Base-by-base conservation (phyloP, 2,888 invertebrate species). In the Oxytorus armatus region DNA sequence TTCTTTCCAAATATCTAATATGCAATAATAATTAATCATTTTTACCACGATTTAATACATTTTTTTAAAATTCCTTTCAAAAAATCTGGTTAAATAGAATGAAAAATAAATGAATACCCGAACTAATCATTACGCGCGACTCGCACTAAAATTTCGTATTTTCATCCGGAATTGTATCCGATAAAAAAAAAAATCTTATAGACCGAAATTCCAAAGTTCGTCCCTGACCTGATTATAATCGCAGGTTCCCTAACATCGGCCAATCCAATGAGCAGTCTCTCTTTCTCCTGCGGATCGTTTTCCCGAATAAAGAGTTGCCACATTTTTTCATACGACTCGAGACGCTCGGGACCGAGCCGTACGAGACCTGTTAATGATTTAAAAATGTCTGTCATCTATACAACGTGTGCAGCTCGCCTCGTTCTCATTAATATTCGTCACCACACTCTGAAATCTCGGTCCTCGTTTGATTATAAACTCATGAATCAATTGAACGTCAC, bases 241-340 rank as follows among this genome's bases (percentile, higher is more conserved):
- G 61, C 59, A 14, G 79, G 77, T 57, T 86, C 82, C 68, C 72
- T 81, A 25, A 82, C 70, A 25, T 77, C 69, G 11, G 86, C 78
- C 79, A 86, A 68, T 2, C 83, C 86, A 16, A 82, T 66, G 39
- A 86, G 79, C 49, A 86, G 51, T 3, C 85, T 82, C 44, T 86
- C 86, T 53, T 76, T 85, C 63, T 86, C 86, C 63, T 86, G 85
- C 0, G 73, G 79, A 69, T 86, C 83, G 21, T 23, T 80, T 73
- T 85, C 82, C 23, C 14, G 47, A 68, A 76, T n/a, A 25, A 83
- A 81, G 2, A 79, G 49, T 49, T 33, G 53, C 83, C 82, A 84
- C 82, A 86, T 84, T 59, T 74, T 78, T 51, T 85, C 82, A 47
- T 82, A 80, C 1, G 68, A 73, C 10, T 47, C 33, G 14, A 47